phyloP scores from a whole-genome alignment of 2,888 invertebrate genomes.

The Stenurella melanura region DNA sequence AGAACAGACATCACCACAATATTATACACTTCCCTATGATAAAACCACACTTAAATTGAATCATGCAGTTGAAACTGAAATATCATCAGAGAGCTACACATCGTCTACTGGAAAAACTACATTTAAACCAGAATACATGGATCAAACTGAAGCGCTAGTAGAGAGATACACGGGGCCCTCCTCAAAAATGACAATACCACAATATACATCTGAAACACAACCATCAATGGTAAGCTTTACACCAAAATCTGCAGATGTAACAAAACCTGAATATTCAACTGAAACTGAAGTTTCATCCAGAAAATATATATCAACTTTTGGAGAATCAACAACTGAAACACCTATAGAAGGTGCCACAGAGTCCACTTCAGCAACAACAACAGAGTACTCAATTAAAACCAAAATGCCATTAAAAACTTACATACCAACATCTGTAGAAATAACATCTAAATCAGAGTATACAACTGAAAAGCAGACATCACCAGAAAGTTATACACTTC shows the following conservation, averaged over 20 bases:
- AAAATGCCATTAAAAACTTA: not conserved
- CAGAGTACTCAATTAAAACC: not conserved
- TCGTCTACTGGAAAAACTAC: not conserved
- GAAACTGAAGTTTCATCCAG: not conserved
- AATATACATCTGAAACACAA: not conserved
- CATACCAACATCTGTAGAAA: not conserved
- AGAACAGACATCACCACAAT: conserved; percentile 1
- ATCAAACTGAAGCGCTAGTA: not conserved
- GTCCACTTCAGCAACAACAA: too few species aligned
- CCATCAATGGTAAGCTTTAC: not conserved
- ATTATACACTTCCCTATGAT: not conserved
- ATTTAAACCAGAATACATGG: conserved; percentile 7
- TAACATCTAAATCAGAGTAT: not conserved
- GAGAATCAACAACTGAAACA: too few species aligned
- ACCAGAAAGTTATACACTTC: not conserved
- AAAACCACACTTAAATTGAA: too few species aligned
- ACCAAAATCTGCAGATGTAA: not conserved
- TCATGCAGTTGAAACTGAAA: too few species aligned
- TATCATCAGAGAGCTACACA: not conserved
- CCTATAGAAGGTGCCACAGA: too few species aligned
- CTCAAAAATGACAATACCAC: not conserved
- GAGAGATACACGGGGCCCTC: not conserved
- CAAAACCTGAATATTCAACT: not conserved
- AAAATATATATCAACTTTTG: too few species aligned
- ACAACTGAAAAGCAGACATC: not conserved